Conservation (phyloP, 2,797 vertebrate species). For the Hypotaenidia philippensis region DNA sequence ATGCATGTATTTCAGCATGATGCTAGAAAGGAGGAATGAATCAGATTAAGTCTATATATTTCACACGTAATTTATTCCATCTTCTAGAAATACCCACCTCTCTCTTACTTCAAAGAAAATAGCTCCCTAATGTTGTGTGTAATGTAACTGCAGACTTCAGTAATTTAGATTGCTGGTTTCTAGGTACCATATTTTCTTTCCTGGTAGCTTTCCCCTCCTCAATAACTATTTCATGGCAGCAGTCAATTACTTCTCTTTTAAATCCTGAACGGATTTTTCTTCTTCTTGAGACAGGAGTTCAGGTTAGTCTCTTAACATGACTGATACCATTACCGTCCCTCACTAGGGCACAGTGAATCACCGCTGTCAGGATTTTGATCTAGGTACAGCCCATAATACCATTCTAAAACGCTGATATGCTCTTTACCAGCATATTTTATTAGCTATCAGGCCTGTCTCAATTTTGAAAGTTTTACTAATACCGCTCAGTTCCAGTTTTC, state of each 20-base stretch:
- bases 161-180: conserved; percentile 5
- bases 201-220: background rate
- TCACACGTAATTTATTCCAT: background rate
- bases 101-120: conserved; percentile 6
- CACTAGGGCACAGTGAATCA: background rate
- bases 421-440: background rate
- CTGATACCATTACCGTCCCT: background rate
- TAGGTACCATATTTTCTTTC: background rate
- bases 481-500: background rate
- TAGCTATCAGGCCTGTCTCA: background rate
- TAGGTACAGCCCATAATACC: background rate
- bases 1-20: background rate
- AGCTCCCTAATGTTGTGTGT: background rate
- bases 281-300: background rate
- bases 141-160: background rate
- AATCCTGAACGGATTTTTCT: background rate
- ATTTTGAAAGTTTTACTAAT: background rate
- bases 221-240: background rate
- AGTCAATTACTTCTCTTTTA: background rate
- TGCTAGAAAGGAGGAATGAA: background rate
- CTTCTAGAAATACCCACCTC: background rate
- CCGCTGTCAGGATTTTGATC: background rate
- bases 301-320: background rate
- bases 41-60: background rate
- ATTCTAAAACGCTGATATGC: background rate